These are phyloP conservation scores for Procambarus clarkii DNA, from an alignment of 1,140 invertebrate genomes.

Conservation along the genomic window DNA sequence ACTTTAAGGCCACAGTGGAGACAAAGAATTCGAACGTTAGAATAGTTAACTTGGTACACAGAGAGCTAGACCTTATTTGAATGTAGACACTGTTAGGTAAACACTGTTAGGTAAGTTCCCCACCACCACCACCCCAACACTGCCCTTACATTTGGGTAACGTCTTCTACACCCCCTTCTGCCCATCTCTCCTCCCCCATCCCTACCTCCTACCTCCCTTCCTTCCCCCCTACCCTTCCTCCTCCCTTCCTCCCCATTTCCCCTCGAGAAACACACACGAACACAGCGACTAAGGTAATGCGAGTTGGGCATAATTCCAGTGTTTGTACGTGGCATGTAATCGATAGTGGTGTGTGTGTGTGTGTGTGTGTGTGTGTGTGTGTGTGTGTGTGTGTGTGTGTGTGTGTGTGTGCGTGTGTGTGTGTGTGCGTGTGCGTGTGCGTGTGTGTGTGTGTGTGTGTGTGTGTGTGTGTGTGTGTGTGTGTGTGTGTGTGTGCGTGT, in stretches of 20 bases:
- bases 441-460: not conserved
- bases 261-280: not conserved
- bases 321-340: not conserved
- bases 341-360: not conserved
- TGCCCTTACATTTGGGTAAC: too few relatives aligned
- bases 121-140: too few relatives aligned
- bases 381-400: not conserved
- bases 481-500: constrained; percentile 20
- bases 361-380: constrained; percentile 3
- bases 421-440: not conserved
- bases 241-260: not conserved
- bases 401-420: not conserved
- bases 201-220: too few relatives aligned
- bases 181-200: too few relatives aligned
- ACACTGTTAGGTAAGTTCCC: too few relatives aligned
- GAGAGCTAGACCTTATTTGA: too few relatives aligned
- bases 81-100: too few relatives aligned
- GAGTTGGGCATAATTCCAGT: not conserved
- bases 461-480: constrained; percentile 2
- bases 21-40: too few relatives aligned
- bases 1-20: too few relatives aligned
- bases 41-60: too few relatives aligned
- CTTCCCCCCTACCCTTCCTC: too few relatives aligned
- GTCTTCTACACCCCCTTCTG: too few relatives aligned
- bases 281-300: not conserved